phyloP scores from a whole-genome alignment of 2,113 vertebrate species.

The Ceuthmochares aereus region DNA sequence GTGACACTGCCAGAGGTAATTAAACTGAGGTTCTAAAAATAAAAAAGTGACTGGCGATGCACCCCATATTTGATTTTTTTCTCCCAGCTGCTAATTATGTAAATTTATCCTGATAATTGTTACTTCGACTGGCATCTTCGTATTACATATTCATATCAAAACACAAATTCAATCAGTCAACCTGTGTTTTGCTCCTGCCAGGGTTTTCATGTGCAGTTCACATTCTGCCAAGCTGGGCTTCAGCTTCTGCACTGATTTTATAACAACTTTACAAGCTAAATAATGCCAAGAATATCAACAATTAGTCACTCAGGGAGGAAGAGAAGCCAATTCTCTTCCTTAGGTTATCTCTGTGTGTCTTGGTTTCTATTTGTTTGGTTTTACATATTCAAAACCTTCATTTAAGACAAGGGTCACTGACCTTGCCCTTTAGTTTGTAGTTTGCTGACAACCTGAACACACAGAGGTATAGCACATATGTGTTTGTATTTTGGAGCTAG shows the following conservation, averaged over 20 bases:
- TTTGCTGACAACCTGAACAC: not conserved
- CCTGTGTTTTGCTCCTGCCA: not conserved
- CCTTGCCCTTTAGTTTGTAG: not conserved
- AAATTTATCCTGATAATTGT: not conserved
- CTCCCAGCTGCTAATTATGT: not conserved
- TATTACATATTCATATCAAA: not conserved
- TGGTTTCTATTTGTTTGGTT: not conserved
- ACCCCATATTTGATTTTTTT: not conserved
- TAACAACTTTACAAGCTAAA: not conserved
- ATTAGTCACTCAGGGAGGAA: not conserved
- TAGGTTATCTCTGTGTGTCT: not conserved
- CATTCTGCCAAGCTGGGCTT: not conserved
- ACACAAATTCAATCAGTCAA: not conserved
- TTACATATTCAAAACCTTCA: not conserved
- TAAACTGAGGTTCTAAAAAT: slow-evolving; percentile 32
- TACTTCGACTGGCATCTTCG: not conserved
- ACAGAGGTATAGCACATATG: accelerated
- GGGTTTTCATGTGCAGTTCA: not conserved
- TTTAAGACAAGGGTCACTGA: not conserved
- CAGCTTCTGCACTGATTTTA: not conserved
- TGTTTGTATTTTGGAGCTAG: not conserved
- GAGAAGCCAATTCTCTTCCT: not conserved
- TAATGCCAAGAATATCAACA: not conserved
- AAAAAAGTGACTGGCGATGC: not conserved
- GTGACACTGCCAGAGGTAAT: slow-evolving; percentile 4